Base-by-base conservation (phyloP, 2,113 vertebrate genomes). In the Lasiurus cinereus region DNA sequence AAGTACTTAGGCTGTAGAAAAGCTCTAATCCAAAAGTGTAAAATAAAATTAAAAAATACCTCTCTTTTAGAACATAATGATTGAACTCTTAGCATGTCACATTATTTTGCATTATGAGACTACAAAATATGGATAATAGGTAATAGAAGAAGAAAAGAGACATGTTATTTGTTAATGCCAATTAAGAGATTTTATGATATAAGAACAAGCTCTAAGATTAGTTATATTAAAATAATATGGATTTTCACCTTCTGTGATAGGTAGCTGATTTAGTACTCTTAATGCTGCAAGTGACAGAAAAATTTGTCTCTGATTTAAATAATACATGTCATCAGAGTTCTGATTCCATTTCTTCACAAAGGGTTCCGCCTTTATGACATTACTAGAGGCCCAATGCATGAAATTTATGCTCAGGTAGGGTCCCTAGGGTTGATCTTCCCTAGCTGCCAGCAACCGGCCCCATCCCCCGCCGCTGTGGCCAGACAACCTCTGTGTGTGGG, bases 31-130 rank as follows among this genome's bases (percentile, higher is more conserved):
- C n/a, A 43, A 93, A 91, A 74, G 22, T 92, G 3, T 5, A 91
- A 72, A 89, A 96, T 91, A 72, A 59, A 87, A 96, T 77, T 77
- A 84, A 96, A 84, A 86, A 69, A 88, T 59, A 31, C 13, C 22
- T 86, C 59, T 93, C 50, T 85, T 83, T 76, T 62, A n/a, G 36
- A 91, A 90, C 48, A 80, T 31, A 73, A 76, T 85, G 79, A 79
- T 46, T 83, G 43, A 82, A 89, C 19, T 92, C 13, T 78, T 82
- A 84, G 59, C 69, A 8, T 29, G 54, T 43, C 62, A 50, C 12
- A 59, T 52, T 79, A 62, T 54, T 85, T 92, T 31, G 12, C 27
- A 73, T 77, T 80, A 56, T 84, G 4, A 27, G 16, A 66, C 72
- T 87, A 88, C 4, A 78, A 86, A 96, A 62, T 72, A 94, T 33